phyloP scores from a whole-genome alignment of 92 coral and sea anemone species.

The Porites rus region DNA sequence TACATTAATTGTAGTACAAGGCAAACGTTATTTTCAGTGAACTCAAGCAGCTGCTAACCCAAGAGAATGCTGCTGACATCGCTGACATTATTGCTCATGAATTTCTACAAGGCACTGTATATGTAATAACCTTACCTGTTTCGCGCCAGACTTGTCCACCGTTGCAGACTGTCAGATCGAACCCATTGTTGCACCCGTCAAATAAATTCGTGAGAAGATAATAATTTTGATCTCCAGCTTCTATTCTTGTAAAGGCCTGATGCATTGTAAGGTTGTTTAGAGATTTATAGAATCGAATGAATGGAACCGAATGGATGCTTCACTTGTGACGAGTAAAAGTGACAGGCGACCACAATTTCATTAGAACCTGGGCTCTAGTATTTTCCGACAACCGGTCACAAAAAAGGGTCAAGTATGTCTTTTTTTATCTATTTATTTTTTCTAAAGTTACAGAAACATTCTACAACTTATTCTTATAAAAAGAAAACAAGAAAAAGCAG shows the following conservation, averaged over 20 bases:
- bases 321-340: neutral
- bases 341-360: neutral
- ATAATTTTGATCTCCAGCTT: slow-evolving; percentile 50
- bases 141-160: slow-evolving; percentile 75
- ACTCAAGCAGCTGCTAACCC: no score
- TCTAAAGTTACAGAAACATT: no score
- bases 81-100: no score
- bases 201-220: slow-evolving; percentile 58
- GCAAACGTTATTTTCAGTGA: no score
- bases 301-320: neutral
- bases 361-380: neutral
- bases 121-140: slow-evolving; percentile 41
- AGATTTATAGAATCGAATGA: no score
- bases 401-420: no score
- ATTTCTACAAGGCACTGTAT: neutral
- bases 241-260: slow-evolving; percentile 58
- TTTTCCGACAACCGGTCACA: neutral
- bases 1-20: no score
- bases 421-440: no score
- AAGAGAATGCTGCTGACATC: no score
- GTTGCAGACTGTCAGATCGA: slow-evolving; percentile 73
- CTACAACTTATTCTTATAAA: no score
- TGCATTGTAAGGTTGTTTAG: slow-evolving; percentile 11
- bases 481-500: no score
- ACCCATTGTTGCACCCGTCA: slow-evolving; percentile 55